Percentiles rank a stretch among this genome's conserved stretches.
These are phyloP conservation scores for Thalpophila matura DNA, from an alignment of 2,888 invertebrate genomes.

Conservation along the genomic window DNA sequence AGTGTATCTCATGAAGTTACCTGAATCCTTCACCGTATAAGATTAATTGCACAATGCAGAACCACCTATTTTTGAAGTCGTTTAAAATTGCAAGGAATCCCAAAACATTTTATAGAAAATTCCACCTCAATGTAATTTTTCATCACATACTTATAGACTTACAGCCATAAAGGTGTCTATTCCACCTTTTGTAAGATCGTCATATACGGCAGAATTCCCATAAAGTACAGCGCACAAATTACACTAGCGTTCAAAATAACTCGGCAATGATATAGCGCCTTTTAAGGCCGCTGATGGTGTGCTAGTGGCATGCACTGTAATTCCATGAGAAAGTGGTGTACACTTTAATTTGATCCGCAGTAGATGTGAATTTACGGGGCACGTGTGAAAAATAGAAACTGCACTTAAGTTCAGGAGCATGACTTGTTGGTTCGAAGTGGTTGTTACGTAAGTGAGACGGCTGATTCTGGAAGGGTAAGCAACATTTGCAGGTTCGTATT, in stretches of 20 bases:
- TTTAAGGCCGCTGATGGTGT: constrained; percentile 59
- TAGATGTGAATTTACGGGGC: constrained; percentile 62
- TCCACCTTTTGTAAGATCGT: constrained; percentile 48
- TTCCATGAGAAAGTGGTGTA: constrained; percentile 64
- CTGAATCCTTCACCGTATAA: no score
- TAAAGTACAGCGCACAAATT: constrained; percentile 66
- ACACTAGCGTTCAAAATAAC: constrained; percentile 69
- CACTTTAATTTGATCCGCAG: constrained; percentile 69
- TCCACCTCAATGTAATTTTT: constrained; percentile 25
- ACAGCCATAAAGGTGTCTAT: constrained; percentile 34
- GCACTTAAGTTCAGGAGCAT: constrained; percentile 50
- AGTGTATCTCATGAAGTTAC: no score
- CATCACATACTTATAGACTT: constrained; percentile 29
- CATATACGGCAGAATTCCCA: constrained; percentile 63
- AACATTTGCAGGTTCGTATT: not conserved
- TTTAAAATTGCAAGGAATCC: not conserved
- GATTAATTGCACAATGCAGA: no score
- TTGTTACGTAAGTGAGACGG: constrained; percentile 24
- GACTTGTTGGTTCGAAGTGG: constrained; percentile 41
- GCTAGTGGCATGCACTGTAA: constrained; percentile 62
- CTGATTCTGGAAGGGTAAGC: not conserved
- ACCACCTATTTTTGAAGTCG: no score
- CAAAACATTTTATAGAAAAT: constrained; percentile 14
- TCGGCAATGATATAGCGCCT: constrained; percentile 68
- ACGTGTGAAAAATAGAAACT: constrained; percentile 71